Conservation (phyloP, 2,888 invertebrate genomes). For the Dastarcus helophoroides region DNA sequence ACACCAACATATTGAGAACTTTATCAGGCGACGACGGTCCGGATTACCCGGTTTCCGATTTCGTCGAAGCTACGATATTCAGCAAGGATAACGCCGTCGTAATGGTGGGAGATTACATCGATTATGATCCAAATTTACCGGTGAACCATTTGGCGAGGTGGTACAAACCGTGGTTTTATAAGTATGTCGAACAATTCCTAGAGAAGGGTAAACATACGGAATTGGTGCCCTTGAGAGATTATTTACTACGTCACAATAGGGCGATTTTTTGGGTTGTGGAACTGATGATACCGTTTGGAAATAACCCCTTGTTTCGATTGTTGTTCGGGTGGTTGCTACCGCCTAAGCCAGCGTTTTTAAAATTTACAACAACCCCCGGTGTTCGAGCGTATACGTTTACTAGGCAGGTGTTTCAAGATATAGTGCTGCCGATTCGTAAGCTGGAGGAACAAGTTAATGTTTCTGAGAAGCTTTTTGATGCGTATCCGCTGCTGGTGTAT, state of each 20-base stretch:
- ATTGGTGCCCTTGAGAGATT: constrained; percentile 52
- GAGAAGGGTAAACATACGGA: constrained; percentile 43
- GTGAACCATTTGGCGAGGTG: constrained; percentile 49
- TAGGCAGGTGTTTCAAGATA: constrained; percentile 61
- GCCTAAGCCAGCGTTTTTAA: constrained; percentile 60
- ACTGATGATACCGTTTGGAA: constrained; percentile 61
- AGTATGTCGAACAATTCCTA: constrained; percentile 50
- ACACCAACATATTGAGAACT: constrained; percentile 50
- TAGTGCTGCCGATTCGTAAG: constrained; percentile 53
- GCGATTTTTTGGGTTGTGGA: constrained; percentile 65
- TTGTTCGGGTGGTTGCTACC: constrained; percentile 57
- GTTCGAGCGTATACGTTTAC: constrained; percentile 57
- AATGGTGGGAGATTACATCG: constrained; percentile 54
- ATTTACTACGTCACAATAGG: constrained; percentile 52
- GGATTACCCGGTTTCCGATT: constrained; percentile 44
- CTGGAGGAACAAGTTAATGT: constrained; percentile 51
- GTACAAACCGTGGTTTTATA: constrained; percentile 66
- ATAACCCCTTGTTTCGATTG: constrained; percentile 47
- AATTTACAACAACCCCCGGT: constrained; percentile 58
- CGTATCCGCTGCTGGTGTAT: constrained; percentile 56
- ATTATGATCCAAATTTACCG: constrained; percentile 41
- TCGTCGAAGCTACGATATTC: constrained; percentile 55
- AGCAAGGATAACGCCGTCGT: constrained; percentile 49
- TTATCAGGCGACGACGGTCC: constrained; percentile 40
- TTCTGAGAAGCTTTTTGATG: constrained; percentile 49